Percentiles rank a stretch among this genome's conserved stretches.
phyloP scores from a whole-genome alignment of 2,888 invertebrate genomes.

The Cinara cedri region DNA sequence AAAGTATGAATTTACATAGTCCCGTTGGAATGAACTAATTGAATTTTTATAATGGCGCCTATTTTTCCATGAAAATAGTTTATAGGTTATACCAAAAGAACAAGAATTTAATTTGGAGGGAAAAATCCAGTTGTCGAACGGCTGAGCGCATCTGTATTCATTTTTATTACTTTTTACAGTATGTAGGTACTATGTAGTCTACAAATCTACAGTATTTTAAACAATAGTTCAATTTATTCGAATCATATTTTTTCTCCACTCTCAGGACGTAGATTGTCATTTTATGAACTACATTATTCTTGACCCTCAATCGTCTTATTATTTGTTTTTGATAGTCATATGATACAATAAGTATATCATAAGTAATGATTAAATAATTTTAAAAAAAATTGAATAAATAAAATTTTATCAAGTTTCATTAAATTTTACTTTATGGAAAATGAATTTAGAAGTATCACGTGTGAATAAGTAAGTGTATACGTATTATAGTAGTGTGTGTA shows the following conservation, averaged over 20 bases:
- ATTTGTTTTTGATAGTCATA: background rate
- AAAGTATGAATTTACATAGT: too few species aligned
- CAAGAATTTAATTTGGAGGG: slow-evolving; percentile 10
- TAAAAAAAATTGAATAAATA: too few species aligned
- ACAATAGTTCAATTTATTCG: background rate
- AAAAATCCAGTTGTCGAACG: background rate
- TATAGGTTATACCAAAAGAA: too few species aligned
- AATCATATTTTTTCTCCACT: background rate
- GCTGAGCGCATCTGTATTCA: background rate
- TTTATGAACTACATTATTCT: background rate
- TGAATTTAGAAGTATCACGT: slow-evolving; percentile 1
- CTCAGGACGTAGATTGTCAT: background rate
- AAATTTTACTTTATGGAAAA: background rate
- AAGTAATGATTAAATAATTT: too few species aligned
- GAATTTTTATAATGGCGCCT: background rate
- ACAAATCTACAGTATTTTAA: background rate
- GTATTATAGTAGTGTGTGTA: background rate
- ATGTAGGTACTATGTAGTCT: too few species aligned
- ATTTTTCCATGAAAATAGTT: background rate
- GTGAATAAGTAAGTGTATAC: background rate
- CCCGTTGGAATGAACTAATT: background rate
- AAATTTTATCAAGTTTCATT: background rate
- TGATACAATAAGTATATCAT: too few species aligned
- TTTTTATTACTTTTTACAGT: background rate
- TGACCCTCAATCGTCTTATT: background rate